These are phyloP conservation scores for Athripsodes cinereus DNA, from an alignment of 2,888 invertebrate genomes.

Conservation along the genomic window DNA sequence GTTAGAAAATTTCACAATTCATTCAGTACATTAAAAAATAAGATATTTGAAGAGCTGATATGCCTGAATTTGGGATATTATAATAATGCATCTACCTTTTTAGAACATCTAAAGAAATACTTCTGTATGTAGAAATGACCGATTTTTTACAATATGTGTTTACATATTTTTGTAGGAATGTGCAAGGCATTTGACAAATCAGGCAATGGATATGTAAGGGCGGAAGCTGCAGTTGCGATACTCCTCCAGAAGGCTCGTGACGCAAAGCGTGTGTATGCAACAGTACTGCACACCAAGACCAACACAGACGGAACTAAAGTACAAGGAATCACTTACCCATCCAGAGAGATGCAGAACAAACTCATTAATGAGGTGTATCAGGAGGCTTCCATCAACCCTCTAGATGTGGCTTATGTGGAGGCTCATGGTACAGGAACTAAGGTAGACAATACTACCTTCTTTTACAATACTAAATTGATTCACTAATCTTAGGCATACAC, in stretches of 20 bases:
- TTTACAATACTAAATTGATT: too few relatives aligned
- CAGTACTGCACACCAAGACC: constrained; percentile 79
- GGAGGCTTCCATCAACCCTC: constrained; percentile 76
- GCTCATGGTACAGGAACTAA: constrained; percentile 99
- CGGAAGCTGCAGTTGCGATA: constrained; percentile 80
- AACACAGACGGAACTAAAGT: constrained; percentile 93
- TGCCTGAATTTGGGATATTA: too few relatives aligned
- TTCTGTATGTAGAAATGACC: too few relatives aligned
- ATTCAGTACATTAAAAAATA: too few relatives aligned
- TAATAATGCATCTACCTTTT: too few relatives aligned
- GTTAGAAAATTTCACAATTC: too few relatives aligned
- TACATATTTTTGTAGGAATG: constrained; percentile 47
- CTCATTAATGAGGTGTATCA: constrained; percentile 81
- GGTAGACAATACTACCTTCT: constrained; percentile 37
- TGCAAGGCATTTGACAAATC: constrained; percentile 93
- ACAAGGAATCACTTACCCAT: constrained; percentile 84
- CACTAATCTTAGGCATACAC: too few relatives aligned
- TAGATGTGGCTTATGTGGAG: constrained; percentile 85
- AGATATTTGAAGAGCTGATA: too few relatives aligned
- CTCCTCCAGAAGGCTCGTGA: constrained; percentile 72
- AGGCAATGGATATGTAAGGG: constrained; percentile 87
- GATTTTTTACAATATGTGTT: too few relatives aligned
- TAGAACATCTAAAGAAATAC: too few relatives aligned
- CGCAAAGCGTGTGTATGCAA: constrained; percentile 79
- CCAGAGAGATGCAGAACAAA: constrained; percentile 72